These are phyloP conservation scores for Gastrophryne carolinensis DNA, from an alignment of 2,797 vertebrate species.

Conservation along the genomic window DNA sequence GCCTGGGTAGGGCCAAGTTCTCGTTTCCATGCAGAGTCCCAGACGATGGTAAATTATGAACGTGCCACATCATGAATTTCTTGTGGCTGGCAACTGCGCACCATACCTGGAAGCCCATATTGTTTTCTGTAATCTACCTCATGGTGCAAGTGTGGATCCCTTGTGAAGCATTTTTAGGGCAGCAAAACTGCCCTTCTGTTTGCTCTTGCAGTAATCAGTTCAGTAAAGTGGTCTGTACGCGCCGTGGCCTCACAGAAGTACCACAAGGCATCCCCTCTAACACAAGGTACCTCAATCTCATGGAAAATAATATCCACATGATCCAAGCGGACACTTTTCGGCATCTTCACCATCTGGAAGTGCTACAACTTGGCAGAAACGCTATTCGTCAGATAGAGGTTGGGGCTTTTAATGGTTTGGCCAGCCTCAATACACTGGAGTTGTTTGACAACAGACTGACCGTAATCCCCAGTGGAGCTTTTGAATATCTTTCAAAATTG, in stretches of 20 bases:
- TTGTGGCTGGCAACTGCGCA: constrained; percentile 96
- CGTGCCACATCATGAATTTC: constrained; percentile 98
- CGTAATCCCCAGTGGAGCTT: constrained; percentile 94
- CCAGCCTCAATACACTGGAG: constrained; percentile 96
- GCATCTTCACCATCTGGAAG: constrained; percentile 93
- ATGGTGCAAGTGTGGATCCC: constrained; percentile 86
- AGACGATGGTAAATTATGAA: constrained; percentile 95
- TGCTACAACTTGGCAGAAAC: constrained; percentile 92
- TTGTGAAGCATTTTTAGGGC: constrained; percentile 79
- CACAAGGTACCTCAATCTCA: constrained; percentile 93
- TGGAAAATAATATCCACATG: constrained; percentile 97
- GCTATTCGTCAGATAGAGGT: constrained; percentile 95
- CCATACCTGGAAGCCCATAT: constrained; percentile 90
- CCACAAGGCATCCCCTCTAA: constrained; percentile 90
- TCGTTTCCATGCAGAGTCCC: constrained; percentile 70
- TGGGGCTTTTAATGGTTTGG: constrained; percentile 93
- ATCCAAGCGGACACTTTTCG: constrained; percentile 95
- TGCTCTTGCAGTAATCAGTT: constrained; percentile 97
- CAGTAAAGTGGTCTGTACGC: constrained; percentile 96
- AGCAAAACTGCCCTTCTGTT: constrained; percentile 90
- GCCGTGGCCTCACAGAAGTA: constrained; percentile 85
- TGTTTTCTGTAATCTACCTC: constrained; percentile 89
- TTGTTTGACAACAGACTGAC: constrained; percentile 97
- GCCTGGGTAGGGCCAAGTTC: constrained; percentile 85
- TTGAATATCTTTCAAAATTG: constrained; percentile 95